Evolutionary conservation across 2,888 invertebrate genomes (phyloP).

Genomic region (Seira sanloemensis): DNA sequence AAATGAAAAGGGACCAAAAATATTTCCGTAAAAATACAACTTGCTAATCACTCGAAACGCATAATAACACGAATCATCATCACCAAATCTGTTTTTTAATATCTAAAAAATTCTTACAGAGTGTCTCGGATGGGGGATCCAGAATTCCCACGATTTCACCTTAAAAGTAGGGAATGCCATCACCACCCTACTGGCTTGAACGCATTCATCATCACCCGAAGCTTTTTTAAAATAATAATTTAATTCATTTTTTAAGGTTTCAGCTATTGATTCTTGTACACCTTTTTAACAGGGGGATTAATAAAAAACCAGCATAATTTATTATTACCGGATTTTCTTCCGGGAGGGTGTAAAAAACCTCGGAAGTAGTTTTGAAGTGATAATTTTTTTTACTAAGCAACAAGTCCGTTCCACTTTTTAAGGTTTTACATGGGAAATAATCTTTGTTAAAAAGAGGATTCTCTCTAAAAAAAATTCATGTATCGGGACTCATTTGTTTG

Average conservation of each 20-base stretch:
- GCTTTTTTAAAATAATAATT: not conserved
- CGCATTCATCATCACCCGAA: not conserved
- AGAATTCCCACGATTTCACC: conserved; percentile 69
- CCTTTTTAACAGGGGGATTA: not conserved
- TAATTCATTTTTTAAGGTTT: not conserved
- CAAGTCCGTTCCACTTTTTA: not conserved
- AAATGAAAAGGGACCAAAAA: conserved; percentile 27
- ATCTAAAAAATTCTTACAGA: conserved; percentile 36
- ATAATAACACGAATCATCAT: conserved; percentile 44
- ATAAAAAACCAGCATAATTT: not conserved
- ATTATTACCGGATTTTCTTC: not conserved
- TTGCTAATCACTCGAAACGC: conserved; percentile 42
- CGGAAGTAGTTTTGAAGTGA: not conserved
- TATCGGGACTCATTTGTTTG: no score
- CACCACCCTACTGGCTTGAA: conserved; percentile 23
- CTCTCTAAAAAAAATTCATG: no score
- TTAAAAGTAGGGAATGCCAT: conserved; percentile 37
- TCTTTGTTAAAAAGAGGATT: not conserved
- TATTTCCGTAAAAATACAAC: conserved; percentile 26
- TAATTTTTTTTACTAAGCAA: not conserved
- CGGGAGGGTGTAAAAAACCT: not conserved
- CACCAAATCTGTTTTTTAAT: conserved; percentile 52
- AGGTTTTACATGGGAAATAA: not conserved
- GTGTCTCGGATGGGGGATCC: conserved; percentile 63
- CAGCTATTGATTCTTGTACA: not conserved